Base-by-base conservation (phyloP, 2,888 invertebrate species). In the Leptarthrus brevirostris region DNA sequence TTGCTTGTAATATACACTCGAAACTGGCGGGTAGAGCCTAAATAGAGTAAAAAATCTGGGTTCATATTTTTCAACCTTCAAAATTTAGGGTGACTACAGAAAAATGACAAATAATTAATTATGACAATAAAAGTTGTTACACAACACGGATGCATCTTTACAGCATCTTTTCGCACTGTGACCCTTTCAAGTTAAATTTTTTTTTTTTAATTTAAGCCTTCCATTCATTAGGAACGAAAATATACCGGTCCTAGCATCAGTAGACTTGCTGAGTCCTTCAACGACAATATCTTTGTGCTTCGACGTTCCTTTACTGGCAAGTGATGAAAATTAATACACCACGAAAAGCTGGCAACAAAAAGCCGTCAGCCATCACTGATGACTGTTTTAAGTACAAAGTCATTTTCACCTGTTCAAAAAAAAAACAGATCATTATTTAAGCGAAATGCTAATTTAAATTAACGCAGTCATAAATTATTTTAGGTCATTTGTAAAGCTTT, bases 101-200 rank as follows among this genome's bases (percentile, higher is more conserved):
- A 47, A 24, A 44, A 24, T 69, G 52, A 12, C 69, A 52, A 69
- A 69, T 69, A 69, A 69, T 69, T 69, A 69, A 69, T 69, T 69
- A 52, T 30, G 34, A 18, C 69, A 69, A 69, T 69, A 69, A 69
- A 69, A 69, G 69, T 69, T 69, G 69, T 69, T 52, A 69, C 52
- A 69, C 30, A n/a, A 52, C 49, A 69, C 26, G 30, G 69, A 69
- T 69, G 69, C 69, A 69, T 69, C 6, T 5, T 47, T 16, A 30
- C 69, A 69, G 69, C 66, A 69, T 69, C 52, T 34, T 18, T 69
- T 16, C 52, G 49, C 52, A 49, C 34, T 52, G 12, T 10, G 34
- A 18, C 30, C n/a, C 18, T 8, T n/a, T 24, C 52, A 52, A n/a
- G n/a, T n/a, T n/a, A n/a, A n/a, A n/a, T n/a, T n/a, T n/a, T n/a